These are phyloP conservation scores for Hycleus cichorii DNA, from an alignment of 1,140 invertebrate genomes.

Conservation along the genomic window DNA sequence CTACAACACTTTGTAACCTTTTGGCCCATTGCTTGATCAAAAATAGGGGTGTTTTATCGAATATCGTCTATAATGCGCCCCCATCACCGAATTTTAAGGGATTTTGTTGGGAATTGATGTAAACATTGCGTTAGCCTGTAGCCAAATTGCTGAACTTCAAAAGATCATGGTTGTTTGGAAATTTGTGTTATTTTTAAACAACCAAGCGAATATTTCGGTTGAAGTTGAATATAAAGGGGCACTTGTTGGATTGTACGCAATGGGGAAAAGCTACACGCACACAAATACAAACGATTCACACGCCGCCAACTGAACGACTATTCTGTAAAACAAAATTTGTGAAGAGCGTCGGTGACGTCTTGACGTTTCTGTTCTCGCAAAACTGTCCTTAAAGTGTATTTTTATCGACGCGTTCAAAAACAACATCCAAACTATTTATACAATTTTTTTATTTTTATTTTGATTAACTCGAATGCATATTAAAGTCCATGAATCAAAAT, in stretches of 20 bases:
- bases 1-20: conserved; percentile 18
- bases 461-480: too few relatives aligned
- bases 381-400: conserved; percentile 16
- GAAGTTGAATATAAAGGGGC: background rate
- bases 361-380: conserved; percentile 3
- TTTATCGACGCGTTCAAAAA: background rate
- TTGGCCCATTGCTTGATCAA: conserved; percentile 10
- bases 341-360: conserved; percentile 16
- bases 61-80: background rate
- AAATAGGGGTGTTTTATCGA: background rate
- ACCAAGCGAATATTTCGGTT: too few relatives aligned
- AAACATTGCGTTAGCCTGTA: background rate
- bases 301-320: conserved; percentile 22
- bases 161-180: too few relatives aligned
- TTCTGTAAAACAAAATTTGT: background rate
- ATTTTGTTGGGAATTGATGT: background rate
- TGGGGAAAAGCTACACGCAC: conserved; percentile 3
- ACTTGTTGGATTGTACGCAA: background rate
- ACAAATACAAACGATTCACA: conserved; percentile 3
- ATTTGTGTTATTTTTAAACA: too few relatives aligned
- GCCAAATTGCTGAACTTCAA: conserved; percentile 6
- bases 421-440: background rate
- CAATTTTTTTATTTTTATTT: background rate
- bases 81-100: background rate
- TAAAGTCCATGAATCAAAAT: too few relatives aligned